phyloP scores from a whole-genome alignment of 1,140 invertebrate genomes.

The Zaprionus davidi region DNA sequence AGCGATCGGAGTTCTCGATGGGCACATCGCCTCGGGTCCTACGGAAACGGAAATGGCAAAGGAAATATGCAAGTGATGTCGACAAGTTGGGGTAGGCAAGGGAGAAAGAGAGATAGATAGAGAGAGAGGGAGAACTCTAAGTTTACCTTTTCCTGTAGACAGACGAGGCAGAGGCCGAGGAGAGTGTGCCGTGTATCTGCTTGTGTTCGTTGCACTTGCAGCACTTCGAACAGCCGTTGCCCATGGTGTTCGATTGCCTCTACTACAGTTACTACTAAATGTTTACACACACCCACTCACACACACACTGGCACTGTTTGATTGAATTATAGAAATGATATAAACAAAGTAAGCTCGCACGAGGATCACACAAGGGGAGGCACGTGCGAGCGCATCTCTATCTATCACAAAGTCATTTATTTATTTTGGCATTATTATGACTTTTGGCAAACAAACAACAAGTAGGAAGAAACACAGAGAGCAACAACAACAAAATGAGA shows the following conservation, averaged over 20 bases:
- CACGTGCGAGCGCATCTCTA: constrained; percentile 27
- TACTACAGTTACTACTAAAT: constrained; percentile 21
- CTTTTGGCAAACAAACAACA: constrained; percentile 56
- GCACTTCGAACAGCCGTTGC: constrained; percentile 84
- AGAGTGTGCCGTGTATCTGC: constrained; percentile 76
- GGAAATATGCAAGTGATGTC: neutral
- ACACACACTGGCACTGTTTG: constrained; percentile 2
- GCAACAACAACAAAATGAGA: constrained; percentile 6
- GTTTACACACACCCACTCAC: constrained; percentile 25
- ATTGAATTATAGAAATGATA: constrained; percentile 6
- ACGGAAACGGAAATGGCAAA: constrained; percentile 1
- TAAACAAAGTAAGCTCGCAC: constrained; percentile 2
- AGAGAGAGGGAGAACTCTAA: neutral
- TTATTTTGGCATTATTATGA: constrained; percentile 63
- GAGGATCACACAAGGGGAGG: neutral
- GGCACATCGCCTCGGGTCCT: constrained; percentile 80
- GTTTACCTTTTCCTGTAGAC: constrained; percentile 83
- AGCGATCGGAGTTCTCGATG: constrained; percentile 83
- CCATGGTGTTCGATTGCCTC: constrained; percentile 58
- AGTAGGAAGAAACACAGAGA: constrained; percentile 27
- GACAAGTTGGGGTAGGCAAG: neutral
- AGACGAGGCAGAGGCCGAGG: constrained; percentile 79
- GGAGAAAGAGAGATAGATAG: neutral
- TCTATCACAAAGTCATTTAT: constrained; percentile 44
- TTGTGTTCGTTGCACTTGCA: constrained; percentile 83